phyloP scores from a whole-genome alignment of 2,888 invertebrate species.

The Heterodera filipjevi region DNA sequence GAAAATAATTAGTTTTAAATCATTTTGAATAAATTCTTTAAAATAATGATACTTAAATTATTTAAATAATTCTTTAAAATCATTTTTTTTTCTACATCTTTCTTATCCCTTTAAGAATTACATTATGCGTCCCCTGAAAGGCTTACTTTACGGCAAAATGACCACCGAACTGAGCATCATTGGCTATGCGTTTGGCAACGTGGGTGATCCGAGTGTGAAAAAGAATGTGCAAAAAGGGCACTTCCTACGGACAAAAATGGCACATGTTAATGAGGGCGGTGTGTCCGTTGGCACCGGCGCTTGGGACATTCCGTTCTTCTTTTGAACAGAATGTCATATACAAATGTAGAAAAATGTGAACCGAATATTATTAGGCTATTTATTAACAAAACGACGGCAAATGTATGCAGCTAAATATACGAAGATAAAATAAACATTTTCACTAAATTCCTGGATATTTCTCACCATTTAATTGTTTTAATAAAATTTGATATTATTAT shows the following conservation, averaged over 20 bases:
- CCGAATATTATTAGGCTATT: too few relatives aligned
- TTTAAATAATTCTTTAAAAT: too few relatives aligned
- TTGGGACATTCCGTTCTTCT: not conserved
- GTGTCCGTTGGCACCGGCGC: not conserved
- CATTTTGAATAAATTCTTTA: too few relatives aligned
- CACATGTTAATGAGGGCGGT: not conserved
- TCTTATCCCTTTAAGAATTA: not conserved
- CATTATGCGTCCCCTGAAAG: not conserved
- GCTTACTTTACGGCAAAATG: not conserved
- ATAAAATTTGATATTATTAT: too few relatives aligned
- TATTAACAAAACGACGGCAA: too few relatives aligned
- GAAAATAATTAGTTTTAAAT: too few relatives aligned
- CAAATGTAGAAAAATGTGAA: too few relatives aligned
- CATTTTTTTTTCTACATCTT: not conserved
- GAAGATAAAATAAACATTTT: too few relatives aligned
- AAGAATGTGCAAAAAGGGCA: not conserved
- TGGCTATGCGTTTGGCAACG: not conserved
- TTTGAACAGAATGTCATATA: not conserved
- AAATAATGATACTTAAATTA: too few relatives aligned
- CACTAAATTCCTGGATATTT: too few relatives aligned
- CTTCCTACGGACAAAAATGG: not conserved
- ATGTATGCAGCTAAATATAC: too few relatives aligned
- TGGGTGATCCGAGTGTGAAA: not conserved
- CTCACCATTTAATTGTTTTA: too few relatives aligned
- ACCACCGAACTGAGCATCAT: not conserved